Evolutionary conservation across 2,113 vertebrate genomes (phyloP), one percentile per base, ranked within the genome.

Genomic region (Centropristis striata): DNA sequence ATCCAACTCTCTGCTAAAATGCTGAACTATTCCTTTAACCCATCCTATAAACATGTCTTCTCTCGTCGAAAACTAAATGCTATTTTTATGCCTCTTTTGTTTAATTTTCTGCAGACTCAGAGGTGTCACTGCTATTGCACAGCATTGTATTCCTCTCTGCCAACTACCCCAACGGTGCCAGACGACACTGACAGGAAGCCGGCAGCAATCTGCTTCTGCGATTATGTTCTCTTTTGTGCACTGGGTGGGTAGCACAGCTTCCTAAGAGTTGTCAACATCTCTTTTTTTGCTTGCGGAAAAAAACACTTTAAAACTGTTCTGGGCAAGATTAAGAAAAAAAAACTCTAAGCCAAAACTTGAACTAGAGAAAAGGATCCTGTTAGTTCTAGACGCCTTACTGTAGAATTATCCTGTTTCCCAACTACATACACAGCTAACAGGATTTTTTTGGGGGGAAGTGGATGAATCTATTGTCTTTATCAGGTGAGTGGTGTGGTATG

Each of bases 141-240:
- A 95, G 91, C 78, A 95, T 98, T 84, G 95, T 98, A 23, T 93
- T 99, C 72, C 95, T 99, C n/a, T 97, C 97, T n/a, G 88, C 93
- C 77, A 98, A 97, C 95, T 95, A 93, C 85, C 2, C 89, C 0
- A 83, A 44, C 5, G 18, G 36, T 15, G 44, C 50, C 27, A 32
- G 59, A 54, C 58, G 2, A 18, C 80, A 57, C 81, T 93, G 80
- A 94, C 78, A 46, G 75, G 80, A 90, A 84, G 73, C 63, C 60
- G n/a, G 66, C 23, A 14, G 23, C 47, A n/a, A 12, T 41, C 42
- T 18, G 32, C 16, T 71, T 9, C 5, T 27, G 18, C 37, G 67
- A 59, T 71, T 63, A 67, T 6, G 10, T 42, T 53, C 36, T 13
- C 25, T 15, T 70, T 14, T 0, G 2, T 36, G 66, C 65, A 42